Percentiles rank a stretch among this genome's conserved stretches.
These are phyloP conservation scores for Tarsius wallacei DNA, from an alignment of 2,797 vertebrate genomes.

Conservation along the genomic window DNA sequence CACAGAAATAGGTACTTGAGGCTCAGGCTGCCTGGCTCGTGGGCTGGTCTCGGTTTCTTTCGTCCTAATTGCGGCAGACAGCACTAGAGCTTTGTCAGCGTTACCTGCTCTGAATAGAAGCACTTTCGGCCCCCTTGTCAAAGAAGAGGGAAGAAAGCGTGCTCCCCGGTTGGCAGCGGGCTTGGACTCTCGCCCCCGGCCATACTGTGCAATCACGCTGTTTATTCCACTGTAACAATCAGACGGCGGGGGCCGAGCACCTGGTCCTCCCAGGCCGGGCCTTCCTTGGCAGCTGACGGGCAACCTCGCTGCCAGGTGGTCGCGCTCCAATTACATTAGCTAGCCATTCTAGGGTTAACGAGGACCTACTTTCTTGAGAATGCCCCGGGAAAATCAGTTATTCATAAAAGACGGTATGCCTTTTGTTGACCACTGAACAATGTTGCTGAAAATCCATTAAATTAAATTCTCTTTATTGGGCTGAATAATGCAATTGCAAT, in stretches of 20 bases:
- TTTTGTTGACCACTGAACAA: conserved; percentile 93
- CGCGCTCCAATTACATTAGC: conserved; percentile 96
- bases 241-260: conserved; percentile 94
- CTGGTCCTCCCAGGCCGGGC: conserved; percentile 94
- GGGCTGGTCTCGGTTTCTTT: conserved; percentile 26
- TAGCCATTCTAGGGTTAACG: conserved; percentile 96
- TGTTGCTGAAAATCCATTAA: conserved; percentile 94
- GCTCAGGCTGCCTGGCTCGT: conserved; percentile 31
- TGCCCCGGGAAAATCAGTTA: conserved; percentile 93
- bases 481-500: conserved; percentile 85
- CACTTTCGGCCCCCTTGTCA: conserved; percentile 72
- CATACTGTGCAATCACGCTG: conserved; percentile 95
- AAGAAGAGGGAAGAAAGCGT: conserved; percentile 88
- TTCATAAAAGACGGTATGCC: conserved; percentile 90
- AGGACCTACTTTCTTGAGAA: conserved; percentile 92
- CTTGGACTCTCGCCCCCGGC: conserved; percentile 94
- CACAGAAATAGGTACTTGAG: conserved; percentile 77
- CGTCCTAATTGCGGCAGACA: conserved; percentile 80
- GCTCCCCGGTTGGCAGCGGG: conserved; percentile 93
- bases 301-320: conserved; percentile 97
- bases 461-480: conserved; percentile 89
- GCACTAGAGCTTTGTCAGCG: conserved; percentile 78
- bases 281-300: conserved; percentile 96
- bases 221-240: conserved; percentile 96
- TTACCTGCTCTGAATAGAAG: conserved; percentile 86